Base-by-base conservation (phyloP, 2,113 vertebrate genomes). In the Clinocottus analis region DNA sequence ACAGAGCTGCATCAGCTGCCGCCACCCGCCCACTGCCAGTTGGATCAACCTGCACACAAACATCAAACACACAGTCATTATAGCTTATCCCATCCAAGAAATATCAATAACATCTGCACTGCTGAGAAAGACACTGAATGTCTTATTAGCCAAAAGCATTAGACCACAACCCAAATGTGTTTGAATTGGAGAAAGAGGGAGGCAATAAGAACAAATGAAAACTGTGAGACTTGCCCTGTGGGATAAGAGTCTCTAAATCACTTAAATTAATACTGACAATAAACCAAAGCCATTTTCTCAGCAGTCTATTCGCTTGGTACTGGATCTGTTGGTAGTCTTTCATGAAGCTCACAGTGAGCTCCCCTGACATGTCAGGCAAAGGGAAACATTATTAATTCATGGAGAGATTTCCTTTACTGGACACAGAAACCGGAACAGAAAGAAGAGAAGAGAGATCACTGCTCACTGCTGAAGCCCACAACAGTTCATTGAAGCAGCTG, bases 1-100 rank as follows among this genome's bases (percentile, higher is more conserved):
- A 99, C 71, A 96, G 87, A 85, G 97, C 98, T 69, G 98, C 98
- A 93, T 99, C 97, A 65, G 95, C 94, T 78, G 98, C 97, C 79
- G 94, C 94, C 31, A 99, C 98, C 71, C 94, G 94, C 88, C 98
- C 98, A 83, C 95, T 95, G 88, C 95, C 95, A 70, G 95, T 82
- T 16, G 96, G 94, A 93, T 99, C 98, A 81, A 99, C 97, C 98
- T 99, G 85, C 7, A 85, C 84, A 86, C 75, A 70, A n/a, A 69
- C 9, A 64, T 7, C 16, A 76, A 1, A 47, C 17, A 27, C 33
- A 21, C 8, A 68, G 6, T 31, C 23, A 72, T 11, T 7, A 55
- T 17, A 67, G 27, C 49, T 58, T n/a, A 17, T 11, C 0, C 25
- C 19, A 66, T 37, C 8, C 58, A 12, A 19, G 11, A 39, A 64